Percentiles rank a stretch among this genome's conserved stretches.
Conservation (phyloP, 2,113 vertebrate species). For the Mola mola region DNA sequence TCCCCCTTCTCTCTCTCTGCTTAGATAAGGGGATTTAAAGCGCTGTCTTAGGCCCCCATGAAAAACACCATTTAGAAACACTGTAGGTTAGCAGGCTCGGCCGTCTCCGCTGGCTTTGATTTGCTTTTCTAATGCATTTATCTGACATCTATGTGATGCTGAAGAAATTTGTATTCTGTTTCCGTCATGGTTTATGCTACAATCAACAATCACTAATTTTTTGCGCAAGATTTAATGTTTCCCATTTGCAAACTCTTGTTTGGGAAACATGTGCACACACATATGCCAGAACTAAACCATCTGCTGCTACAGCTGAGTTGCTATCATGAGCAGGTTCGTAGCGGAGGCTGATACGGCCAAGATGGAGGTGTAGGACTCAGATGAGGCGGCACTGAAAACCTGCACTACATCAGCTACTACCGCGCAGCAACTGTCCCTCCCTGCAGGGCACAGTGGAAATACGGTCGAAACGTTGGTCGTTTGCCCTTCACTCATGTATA, state of each 20-base stretch:
- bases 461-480: neutral
- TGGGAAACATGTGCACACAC: slow-evolving; percentile 46
- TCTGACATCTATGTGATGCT: slow-evolving; percentile 38
- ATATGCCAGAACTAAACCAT: slow-evolving; percentile 75
- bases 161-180: slow-evolving; percentile 42
- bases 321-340: slow-evolving; percentile 55
- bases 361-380: slow-evolving; percentile 55
- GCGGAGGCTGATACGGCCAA: slow-evolving; percentile 54
- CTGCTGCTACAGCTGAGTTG: slow-evolving; percentile 65
- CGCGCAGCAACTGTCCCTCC: slow-evolving; percentile 38
- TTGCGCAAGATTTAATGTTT: slow-evolving; percentile 56
- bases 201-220: slow-evolving; percentile 44
- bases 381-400: slow-evolving; percentile 18
- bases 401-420: slow-evolving; percentile 29
- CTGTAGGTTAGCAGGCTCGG: neutral
- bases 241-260: slow-evolving; percentile 60
- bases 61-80: no score
- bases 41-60: slow-evolving; percentile 65
- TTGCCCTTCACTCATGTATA: slow-evolving; percentile 34
- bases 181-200: slow-evolving; percentile 26
- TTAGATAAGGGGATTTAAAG: slow-evolving; percentile 73
- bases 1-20: slow-evolving; percentile 39
- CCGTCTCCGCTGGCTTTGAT: slow-evolving; percentile 44
- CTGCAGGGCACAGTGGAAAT: slow-evolving; percentile 26
- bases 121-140: slow-evolving; percentile 44